Conservation (phyloP, 2,888 invertebrate genomes). For the Standfussiana lucernea region DNA sequence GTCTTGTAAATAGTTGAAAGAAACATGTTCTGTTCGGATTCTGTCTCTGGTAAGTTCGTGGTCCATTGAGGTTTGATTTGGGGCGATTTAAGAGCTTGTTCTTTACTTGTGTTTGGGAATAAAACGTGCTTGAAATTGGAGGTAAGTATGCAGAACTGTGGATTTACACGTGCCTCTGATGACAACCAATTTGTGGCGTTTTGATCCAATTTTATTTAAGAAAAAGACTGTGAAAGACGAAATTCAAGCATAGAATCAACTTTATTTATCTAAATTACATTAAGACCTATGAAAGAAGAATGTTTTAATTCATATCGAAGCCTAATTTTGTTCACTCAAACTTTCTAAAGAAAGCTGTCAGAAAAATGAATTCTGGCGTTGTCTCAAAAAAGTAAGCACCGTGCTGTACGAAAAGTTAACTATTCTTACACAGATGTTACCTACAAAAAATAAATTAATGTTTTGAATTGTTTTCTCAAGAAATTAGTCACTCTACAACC, state of each 20-base stretch:
- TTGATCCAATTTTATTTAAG: slow-evolving; percentile 1
- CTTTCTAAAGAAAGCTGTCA: neutral
- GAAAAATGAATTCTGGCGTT: neutral
- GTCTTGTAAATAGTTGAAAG: slow-evolving; percentile 68
- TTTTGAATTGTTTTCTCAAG: too few species aligned
- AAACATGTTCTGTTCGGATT: slow-evolving; percentile 62
- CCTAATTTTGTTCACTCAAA: neutral
- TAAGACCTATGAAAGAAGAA: neutral
- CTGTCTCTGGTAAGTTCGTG: slow-evolving; percentile 63
- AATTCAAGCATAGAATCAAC: neutral
- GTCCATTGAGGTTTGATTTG: slow-evolving; percentile 71
- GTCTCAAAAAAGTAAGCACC: neutral
- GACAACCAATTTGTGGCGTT: neutral
- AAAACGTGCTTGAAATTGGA: slow-evolving; percentile 48
- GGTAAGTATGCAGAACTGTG: slow-evolving; percentile 35
- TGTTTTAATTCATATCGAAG: neutral
- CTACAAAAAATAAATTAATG: too few species aligned
- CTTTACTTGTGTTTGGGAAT: slow-evolving; percentile 57
- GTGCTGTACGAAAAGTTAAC: neutral
- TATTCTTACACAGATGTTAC: too few species aligned
- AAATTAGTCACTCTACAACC: too few species aligned
- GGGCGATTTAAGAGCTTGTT: slow-evolving; percentile 71
- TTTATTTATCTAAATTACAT: neutral
- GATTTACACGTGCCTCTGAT: slow-evolving; percentile 20
- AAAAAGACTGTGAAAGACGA: neutral